Base-by-base conservation (phyloP, 1,140 invertebrate genomes). In the Anoplophora glabripennis region DNA sequence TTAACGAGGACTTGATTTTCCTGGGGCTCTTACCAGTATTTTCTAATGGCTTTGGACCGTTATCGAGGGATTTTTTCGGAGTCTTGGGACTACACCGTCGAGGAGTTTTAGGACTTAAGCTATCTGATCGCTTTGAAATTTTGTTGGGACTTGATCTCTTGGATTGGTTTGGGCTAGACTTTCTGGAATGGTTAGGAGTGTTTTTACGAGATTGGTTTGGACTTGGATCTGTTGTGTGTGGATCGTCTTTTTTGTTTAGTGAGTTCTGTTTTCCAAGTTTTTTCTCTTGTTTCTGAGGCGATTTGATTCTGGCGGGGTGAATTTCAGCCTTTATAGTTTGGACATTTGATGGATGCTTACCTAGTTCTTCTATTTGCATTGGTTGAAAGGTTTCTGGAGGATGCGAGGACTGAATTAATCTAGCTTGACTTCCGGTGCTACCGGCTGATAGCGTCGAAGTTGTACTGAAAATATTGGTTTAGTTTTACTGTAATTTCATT, bases 401-500 rank as follows among this genome's bases (percentile, higher is more conserved):
- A 77, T 94, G 90, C 61, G 93, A 95, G 56, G 92, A 92, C 78
- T 95, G 93, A 72, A 96, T 94, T 61, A 96, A 84, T 69, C 91
- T 86, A 14, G 94, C 94, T 76, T 96, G 93, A 72, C 90, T 93
- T 66, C 93, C 92, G 42, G 92, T 95, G 76, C 92, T 95, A 66
- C 93, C 92, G 57, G 93, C 92, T 61, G 93, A 95, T 72, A 94
- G 85, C 9, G 94, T 96, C 57, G 93, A 96, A 58, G 92, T 93
- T 64, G 93, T 95, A 80, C 92, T 90, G 77, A 44, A 68, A 74
- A 38, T 28, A 5, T 5, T 28, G 5, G 21, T 28, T 28, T 28
- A 28, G 5, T 28, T 28, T 28, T 28, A 28, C 5, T 28, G 2
- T 28, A 28, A 28, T 28, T 28, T 28, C 21, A 28, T 28, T 28